phyloP scores from a whole-genome alignment of 2,797 vertebrate species.

The Bovichtus variegatus region DNA sequence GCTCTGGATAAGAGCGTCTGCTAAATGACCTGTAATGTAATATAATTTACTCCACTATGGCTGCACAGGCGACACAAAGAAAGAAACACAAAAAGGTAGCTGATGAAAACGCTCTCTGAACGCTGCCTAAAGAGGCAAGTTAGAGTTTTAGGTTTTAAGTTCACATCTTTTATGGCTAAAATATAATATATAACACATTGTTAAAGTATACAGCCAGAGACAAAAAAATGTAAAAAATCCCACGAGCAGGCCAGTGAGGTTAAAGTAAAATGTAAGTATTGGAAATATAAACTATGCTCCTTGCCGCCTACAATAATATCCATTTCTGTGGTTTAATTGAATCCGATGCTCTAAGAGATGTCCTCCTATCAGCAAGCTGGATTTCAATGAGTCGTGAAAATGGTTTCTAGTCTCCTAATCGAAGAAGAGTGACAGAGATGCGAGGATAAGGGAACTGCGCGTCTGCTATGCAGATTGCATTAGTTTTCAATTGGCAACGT shows the following conservation, averaged over 20 bases:
- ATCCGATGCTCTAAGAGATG: slow-evolving; percentile 35
- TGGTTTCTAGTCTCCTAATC: slow-evolving; percentile 61
- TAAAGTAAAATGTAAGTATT: slow-evolving; percentile 9
- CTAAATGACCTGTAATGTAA: no score
- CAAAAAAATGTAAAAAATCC: no score
- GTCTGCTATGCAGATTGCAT: slow-evolving; percentile 57
- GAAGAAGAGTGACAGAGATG: slow-evolving; percentile 53
- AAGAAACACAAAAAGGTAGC: not conserved
- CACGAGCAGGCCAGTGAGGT: not conserved
- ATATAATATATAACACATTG: not conserved
- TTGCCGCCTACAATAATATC: slow-evolving; percentile 27
- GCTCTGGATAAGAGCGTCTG: no score
- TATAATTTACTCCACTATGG: no score
- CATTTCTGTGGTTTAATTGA: slow-evolving; percentile 55
- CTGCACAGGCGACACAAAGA: not conserved
- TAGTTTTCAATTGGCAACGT: slow-evolving; percentile 59
- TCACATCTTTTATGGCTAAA: not conserved
- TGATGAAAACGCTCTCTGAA: not conserved
- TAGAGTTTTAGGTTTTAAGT: not conserved
- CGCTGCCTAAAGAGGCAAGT: not conserved
- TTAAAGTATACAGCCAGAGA: not conserved
- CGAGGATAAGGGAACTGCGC: slow-evolving; percentile 42
- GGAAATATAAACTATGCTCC: slow-evolving; percentile 8
- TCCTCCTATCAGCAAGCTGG: slow-evolving; percentile 48
- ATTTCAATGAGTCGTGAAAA: slow-evolving; percentile 66